Base-by-base conservation (phyloP, 1,140 invertebrate genomes). In the Drosophila melanica region DNA sequence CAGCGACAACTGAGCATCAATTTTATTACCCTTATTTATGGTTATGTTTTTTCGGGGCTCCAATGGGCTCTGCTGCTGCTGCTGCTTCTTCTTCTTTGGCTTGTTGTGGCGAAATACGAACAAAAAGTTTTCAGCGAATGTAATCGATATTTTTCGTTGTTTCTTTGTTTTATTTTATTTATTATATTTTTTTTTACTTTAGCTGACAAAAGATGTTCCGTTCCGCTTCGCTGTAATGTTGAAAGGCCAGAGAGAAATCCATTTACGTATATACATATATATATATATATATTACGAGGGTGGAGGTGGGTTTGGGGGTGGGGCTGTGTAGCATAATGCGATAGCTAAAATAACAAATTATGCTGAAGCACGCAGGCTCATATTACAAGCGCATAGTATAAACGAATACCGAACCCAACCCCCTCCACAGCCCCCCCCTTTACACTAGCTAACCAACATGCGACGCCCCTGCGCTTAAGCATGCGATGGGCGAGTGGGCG, bases 11-110 rank as follows among this genome's bases (percentile, higher is more conserved):
- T 82, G 82, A 86, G 76, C 82, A 86, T 86, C 82, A 86, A 66
- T 86, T 86, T 86, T 87, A 86, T 87, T 79, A 71, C 75, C 76
- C 84, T 86, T 86, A 86, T 86, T 86, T 86, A 86, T 86, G 84
- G 79, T 87, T 86, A 87, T 86, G 59, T 77, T 64, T 33, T 33
- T 59, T 55, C 39, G 60, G 48, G 44, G 37, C 53, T 51, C 57
- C 50, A 62, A 64, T 44, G n/a, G 41, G 47, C 57, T 50, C 55
- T 33, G 41, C 59, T 33, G 37, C 55, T 44, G 42, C 20, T 67
- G 59, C 78, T 59, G 30, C 55, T 53, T 8, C 51, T 30, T 27
- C 39, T 16, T 60, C 23, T 23, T 44, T 12, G 12, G 14, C 60
- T 33, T 60, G 27, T 63, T 18, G 20, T 44, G 30, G 51, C 30